Conservation (phyloP, 2,888 invertebrate genomes). For the Ormyrus nitidulus region DNA sequence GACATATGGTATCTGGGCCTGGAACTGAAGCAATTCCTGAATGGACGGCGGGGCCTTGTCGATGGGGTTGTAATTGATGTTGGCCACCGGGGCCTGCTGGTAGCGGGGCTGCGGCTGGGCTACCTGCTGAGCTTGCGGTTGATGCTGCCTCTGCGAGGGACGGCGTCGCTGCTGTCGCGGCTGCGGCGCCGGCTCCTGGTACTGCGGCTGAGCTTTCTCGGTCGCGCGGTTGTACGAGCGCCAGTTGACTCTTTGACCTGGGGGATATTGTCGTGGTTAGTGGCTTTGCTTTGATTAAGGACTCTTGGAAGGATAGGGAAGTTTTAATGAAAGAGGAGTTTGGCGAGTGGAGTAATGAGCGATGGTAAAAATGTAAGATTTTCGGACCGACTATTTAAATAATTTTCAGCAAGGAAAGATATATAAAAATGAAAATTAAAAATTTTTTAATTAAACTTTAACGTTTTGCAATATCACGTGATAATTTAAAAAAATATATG, state of each 20-base stretch:
- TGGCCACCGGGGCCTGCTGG: slow-evolving; percentile 54
- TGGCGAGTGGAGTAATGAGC: not conserved
- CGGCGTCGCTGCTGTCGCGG: slow-evolving; percentile 25
- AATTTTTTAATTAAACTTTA: too few relatives aligned
- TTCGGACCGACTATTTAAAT: not conserved
- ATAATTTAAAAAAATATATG: too few relatives aligned
- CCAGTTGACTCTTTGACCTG: slow-evolving; percentile 72
- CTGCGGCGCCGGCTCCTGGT: slow-evolving; percentile 46
- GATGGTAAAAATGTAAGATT: not conserved
- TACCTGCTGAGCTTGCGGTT: slow-evolving; percentile 43
- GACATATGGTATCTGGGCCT: slow-evolving; percentile 71
- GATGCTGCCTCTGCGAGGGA: slow-evolving; percentile 48
- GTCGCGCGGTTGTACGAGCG: slow-evolving; percentile 64
- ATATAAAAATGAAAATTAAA: not conserved
- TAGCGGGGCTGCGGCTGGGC: slow-evolving; percentile 53
- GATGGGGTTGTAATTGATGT: slow-evolving; percentile 64
- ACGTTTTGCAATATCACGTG: too few relatives aligned
- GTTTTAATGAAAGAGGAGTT: too few relatives aligned
- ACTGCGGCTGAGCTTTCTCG: slow-evolving; percentile 18
- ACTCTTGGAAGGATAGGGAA: too few relatives aligned
- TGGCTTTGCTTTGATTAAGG: too few relatives aligned
- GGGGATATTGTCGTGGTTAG: too few relatives aligned
- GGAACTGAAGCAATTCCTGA: slow-evolving; percentile 69
- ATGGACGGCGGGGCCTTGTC: slow-evolving; percentile 69
- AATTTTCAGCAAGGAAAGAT: not conserved